These are phyloP conservation scores for Euleptes europaea DNA, from an alignment of 2,113 vertebrate species.

Conservation along the genomic window DNA sequence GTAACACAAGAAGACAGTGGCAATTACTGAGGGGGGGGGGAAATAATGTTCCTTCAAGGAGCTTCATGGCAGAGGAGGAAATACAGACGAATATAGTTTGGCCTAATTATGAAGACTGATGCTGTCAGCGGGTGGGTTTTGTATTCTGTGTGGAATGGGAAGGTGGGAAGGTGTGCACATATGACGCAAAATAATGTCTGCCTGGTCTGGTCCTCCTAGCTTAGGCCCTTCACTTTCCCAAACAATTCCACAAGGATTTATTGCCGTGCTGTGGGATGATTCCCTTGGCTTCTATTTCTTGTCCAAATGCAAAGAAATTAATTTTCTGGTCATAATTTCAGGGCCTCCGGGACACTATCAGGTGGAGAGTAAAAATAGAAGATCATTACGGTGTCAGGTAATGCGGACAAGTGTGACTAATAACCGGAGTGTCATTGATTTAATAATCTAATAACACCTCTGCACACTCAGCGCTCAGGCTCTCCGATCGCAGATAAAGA, in stretches of 20 bases:
- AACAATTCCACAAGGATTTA: slow-evolving; percentile 61
- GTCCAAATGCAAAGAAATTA: slow-evolving; percentile 72
- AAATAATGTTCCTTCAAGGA: slow-evolving; percentile 32
- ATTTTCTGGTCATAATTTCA: slow-evolving; percentile 76
- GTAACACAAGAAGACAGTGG: too few species aligned
- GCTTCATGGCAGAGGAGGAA: slow-evolving; percentile 27
- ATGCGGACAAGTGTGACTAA: slow-evolving; percentile 75
- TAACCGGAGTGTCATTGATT: slow-evolving; percentile 73
- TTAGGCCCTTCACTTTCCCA: slow-evolving; percentile 4
- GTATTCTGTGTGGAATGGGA: not conserved
- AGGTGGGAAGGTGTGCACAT: not conserved
- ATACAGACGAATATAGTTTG: slow-evolving; percentile 36
- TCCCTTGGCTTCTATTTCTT: slow-evolving; percentile 58
- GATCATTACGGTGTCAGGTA: slow-evolving; percentile 73
- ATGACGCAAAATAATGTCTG: not conserved
- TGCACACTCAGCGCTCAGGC: slow-evolving; percentile 65
- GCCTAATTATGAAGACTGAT: slow-evolving; percentile 25
- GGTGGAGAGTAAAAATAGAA: slow-evolving; percentile 76
- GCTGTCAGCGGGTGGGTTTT: not conserved
- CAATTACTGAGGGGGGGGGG: too few species aligned
- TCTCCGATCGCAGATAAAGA: slow-evolving; percentile 59
- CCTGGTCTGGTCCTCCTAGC: not conserved
- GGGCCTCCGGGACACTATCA: slow-evolving; percentile 70
- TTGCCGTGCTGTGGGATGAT: slow-evolving; percentile 35
- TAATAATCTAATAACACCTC: slow-evolving; percentile 73